phyloP scores from a whole-genome alignment of 2,888 invertebrate genomes.

The Leptinotarsa haldemani region DNA sequence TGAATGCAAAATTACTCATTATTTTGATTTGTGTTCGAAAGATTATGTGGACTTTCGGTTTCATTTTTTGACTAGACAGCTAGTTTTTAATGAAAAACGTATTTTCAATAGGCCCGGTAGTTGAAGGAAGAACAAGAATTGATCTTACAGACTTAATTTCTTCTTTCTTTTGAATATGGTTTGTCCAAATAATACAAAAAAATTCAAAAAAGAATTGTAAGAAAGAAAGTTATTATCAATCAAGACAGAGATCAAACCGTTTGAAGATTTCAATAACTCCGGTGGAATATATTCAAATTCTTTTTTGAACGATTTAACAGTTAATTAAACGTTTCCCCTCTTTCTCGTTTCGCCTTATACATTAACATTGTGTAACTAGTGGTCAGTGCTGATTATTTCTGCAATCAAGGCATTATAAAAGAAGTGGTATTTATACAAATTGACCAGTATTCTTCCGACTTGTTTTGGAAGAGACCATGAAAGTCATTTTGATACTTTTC shows the following conservation, averaged over 20 bases:
- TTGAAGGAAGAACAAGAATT: too few relatives aligned
- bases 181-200: too few relatives aligned
- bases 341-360: neutral
- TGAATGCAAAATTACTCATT: neutral
- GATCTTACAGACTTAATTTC: too few relatives aligned
- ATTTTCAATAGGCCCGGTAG: too few relatives aligned
- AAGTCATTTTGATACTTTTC: constrained; percentile 3
- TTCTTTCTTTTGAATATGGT: too few relatives aligned
- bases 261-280: too few relatives aligned
- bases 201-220: neutral
- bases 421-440: constrained; percentile 17
- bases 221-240: neutral
- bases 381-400: neutral
- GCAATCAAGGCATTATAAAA: constrained; percentile 8
- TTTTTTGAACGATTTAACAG: neutral
- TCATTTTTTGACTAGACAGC: too few relatives aligned
- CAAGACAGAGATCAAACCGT: neutral
- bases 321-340: neutral
- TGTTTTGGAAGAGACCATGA: constrained; percentile 9
- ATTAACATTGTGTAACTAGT: neutral
- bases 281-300: neutral
- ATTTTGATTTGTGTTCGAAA: neutral
- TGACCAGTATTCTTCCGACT: constrained; percentile 5
- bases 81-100: too few relatives aligned
- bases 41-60: too few relatives aligned